Percentiles rank a stretch among this genome's conserved stretches.
These are phyloP conservation scores for Drosophila formosana DNA, from an alignment of 2,888 invertebrate genomes.

Conservation along the genomic window DNA sequence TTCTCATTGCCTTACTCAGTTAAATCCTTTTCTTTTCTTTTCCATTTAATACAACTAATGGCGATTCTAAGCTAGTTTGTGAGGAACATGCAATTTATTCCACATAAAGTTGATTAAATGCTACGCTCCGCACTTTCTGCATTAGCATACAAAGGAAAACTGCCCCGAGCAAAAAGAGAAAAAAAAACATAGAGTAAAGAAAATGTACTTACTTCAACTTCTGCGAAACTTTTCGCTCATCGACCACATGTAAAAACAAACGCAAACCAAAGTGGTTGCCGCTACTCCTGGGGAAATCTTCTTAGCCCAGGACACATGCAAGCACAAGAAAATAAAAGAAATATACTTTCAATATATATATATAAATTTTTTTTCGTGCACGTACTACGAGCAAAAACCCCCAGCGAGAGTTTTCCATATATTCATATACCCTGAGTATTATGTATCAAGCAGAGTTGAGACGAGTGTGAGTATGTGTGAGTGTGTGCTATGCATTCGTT, in stretches of 20 bases:
- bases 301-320: slow-evolving; percentile 46
- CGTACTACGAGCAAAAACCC: slow-evolving; percentile 24
- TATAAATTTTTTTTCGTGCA: slow-evolving; percentile 25
- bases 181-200: slow-evolving; percentile 13
- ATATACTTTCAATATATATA: slow-evolving; percentile 2
- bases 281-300: slow-evolving; percentile 56
- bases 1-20: slow-evolving; percentile 14
- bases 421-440: slow-evolving; percentile 23
- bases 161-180: slow-evolving; percentile 28
- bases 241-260: slow-evolving; percentile 62
- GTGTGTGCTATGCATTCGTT: slow-evolving; percentile 17
- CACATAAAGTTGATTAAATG: slow-evolving; percentile 76
- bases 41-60: slow-evolving; percentile 66
- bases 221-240: slow-evolving; percentile 48
- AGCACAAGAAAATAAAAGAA: slow-evolving; percentile 18
- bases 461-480: slow-evolving; percentile 5
- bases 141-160: slow-evolving; percentile 62
- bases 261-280: slow-evolving; percentile 17
- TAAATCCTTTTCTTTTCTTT: slow-evolving; percentile 55
- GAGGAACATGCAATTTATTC: slow-evolving; percentile 46
- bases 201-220: slow-evolving; percentile 40
- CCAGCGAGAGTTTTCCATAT: slow-evolving; percentile 25
- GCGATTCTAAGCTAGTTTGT: slow-evolving; percentile 30
- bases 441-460: neutral
- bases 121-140: slow-evolving; percentile 42